Conservation (phyloP, 1,140 invertebrate species). For the Pseudomyrmex concolor region DNA sequence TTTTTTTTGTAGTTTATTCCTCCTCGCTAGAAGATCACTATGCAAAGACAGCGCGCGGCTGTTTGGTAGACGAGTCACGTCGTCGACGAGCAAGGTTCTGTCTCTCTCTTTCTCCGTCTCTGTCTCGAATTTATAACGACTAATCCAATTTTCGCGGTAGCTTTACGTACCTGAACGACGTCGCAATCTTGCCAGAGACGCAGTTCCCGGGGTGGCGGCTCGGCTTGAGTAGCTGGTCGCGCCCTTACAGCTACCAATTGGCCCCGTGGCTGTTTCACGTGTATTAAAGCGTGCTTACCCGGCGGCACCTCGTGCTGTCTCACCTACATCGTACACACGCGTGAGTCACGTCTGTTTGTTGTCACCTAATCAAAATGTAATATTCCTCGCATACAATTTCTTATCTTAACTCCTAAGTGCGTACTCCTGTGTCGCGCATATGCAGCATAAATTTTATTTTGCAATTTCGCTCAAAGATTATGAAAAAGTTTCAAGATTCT, state of each 20-base stretch:
- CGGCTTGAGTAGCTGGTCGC: conserved; percentile 79
- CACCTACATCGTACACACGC: conserved; percentile 72
- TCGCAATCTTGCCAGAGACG: conserved; percentile 93
- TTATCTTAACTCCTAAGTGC: neutral
- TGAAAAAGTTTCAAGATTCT: too few species aligned
- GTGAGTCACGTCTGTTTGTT: too few species aligned
- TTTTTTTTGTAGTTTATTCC: neutral
- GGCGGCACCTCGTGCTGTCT: conserved; percentile 91
- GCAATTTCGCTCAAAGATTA: too few species aligned
- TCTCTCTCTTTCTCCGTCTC: conserved; percentile 7
- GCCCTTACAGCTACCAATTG: conserved; percentile 92
- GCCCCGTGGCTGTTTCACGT: conserved; percentile 92
- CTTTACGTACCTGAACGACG: conserved; percentile 88
- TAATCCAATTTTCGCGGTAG: conserved; percentile 58
- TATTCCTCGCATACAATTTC: neutral
- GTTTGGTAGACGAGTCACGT: conserved; percentile 48
- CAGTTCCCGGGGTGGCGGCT: conserved; percentile 83
- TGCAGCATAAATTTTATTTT: neutral
- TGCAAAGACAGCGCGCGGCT: conserved; percentile 20
- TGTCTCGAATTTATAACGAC: conserved; percentile 61
- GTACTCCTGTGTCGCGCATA: neutral
- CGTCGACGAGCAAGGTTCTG: neutral
- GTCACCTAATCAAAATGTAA: too few species aligned
- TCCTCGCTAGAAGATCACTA: conserved; percentile 21
- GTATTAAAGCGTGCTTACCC: conserved; percentile 93